Evolutionary conservation across 92 coral and sea anemone genomes (phyloP), one percentile per base, ranked within the genome.

Genomic region (Isaurus tuberculatus): DNA sequence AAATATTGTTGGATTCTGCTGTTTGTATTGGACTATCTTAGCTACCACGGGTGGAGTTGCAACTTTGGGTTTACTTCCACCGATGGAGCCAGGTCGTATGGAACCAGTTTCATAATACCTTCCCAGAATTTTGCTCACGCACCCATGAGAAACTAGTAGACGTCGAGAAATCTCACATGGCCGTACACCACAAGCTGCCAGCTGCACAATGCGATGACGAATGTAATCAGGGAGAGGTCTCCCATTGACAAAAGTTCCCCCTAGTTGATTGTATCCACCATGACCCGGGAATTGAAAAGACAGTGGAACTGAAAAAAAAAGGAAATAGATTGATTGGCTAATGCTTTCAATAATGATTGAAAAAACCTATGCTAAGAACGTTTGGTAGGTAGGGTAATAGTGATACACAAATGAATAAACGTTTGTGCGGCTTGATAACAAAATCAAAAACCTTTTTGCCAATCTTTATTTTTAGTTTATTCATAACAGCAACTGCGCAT

Each of bases 41-140:
- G 75, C 89, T 44, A 97, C 99, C 10, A 97, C 99, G 6, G 98
- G 98, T 5, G 99, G 99, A 13, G 99, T 97, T 20, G 99, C 99
- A 6, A 97, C 99, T 81, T 97, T 97, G 16, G 99, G 99, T 49
- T 97, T 97, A 65, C 99, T 97, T 23, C 99, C 99, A 13, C 99
- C 99, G 36, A 97, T 97, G 36, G 99, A 97, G 19, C 99, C 99
- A 4, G 99, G 99, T 15, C 99, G 92, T 65, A 97, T 91, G 9
- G 98, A 94, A 6, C 99, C 99, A 16, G 99, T 90, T 58, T 97
- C 99, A 81, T 94, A 97, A 84, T 90, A 92, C 31, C 97, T 87
- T 13, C 97, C 99, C 30, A 97, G 90, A 70, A 94, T 95, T 89
- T 97, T 97, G 89, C 98, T 97, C 58, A 97, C 94, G 53, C 95